Conservation (phyloP, 2,888 invertebrate genomes). For the Callyntrura sp. region DNA sequence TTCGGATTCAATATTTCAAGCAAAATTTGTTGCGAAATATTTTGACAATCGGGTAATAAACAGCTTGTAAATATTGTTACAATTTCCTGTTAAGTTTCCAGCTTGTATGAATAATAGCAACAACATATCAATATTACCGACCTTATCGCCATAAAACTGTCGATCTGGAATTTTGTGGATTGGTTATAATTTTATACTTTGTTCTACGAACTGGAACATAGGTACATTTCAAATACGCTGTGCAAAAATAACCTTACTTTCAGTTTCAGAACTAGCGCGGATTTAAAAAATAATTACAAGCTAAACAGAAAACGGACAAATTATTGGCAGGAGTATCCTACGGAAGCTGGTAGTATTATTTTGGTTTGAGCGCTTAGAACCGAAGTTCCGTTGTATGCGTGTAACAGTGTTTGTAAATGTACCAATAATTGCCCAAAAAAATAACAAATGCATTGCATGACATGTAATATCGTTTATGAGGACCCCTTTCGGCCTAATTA, state of each 20-base stretch:
- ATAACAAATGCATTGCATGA: not conserved
- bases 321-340: not conserved
- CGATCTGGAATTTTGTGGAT: slow-evolving; percentile 15
- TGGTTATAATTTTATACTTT: not conserved
- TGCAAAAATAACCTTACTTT: too few species aligned
- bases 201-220: too few species aligned
- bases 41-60: slow-evolving; percentile 33
- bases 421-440: slow-evolving; percentile 30
- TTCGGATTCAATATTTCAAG: not conserved
- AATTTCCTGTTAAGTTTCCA: slow-evolving; percentile 20
- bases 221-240: too few species aligned
- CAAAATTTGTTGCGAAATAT: slow-evolving; percentile 40
- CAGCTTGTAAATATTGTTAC: slow-evolving; percentile 46
- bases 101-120: too few species aligned
- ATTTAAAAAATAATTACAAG: not conserved
- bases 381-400: slow-evolving; percentile 54
- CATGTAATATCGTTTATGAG: not conserved
- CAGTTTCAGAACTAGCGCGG: too few species aligned
- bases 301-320: slow-evolving; percentile 1
- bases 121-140: slow-evolving; percentile 3
- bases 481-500: slow-evolving; percentile 2
- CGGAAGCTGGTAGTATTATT: slow-evolving; percentile 55
- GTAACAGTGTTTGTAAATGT: not conserved
- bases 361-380: not conserved
- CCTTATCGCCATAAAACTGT: slow-evolving; percentile 23